Base-by-base conservation (phyloP, 2,113 vertebrate genomes). In the Malaclemys terrapin region DNA sequence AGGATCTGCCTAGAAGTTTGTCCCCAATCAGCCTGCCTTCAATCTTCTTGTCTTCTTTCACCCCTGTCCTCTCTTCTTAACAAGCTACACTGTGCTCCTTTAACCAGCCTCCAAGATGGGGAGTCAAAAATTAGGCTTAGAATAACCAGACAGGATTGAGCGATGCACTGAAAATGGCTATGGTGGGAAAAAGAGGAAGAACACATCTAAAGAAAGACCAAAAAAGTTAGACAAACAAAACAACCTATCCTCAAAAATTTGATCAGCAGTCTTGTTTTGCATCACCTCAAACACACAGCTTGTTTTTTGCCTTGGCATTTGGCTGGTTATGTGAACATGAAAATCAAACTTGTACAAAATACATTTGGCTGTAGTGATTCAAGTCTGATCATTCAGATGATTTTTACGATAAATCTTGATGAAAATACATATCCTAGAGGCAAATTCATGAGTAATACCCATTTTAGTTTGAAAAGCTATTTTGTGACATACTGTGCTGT, bases 401-500 rank as follows among this genome's bases (percentile, higher is more conserved):
- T 24, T 95, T 93, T 95, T 27, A 17, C 9, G 27, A 53, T 87
- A 82, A 88, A 80, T 81, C 81, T 90, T 89, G 20, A 91, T 85
- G 80, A 93, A 94, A 94, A 94, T 31, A 88, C 12, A 24, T 89
- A 93, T 85, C 78, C 76, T 87, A 86, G 54, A 88, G 57, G 84
- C 25, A 93, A 93, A 87, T 76, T 85, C 59, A 90, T 80, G 80
- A 56, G 56, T 85, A 91, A 84, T 78, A 87, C 3, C 24, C 57
- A 83, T 82, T 96, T 95, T 79, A 90, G 38, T 76, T 87, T 4
- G 1, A 84, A 89, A 95, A 96, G 52, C 65, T 10, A 89, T 84
- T 93, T 96, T 80, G 42, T 84, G 52, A 89, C 83, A 94, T 53
- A 92, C 75, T 88, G 85, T 94, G 83, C 84, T 92, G 53, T 54